Conservation (phyloP, 1,140 invertebrate species). For the Drosophila carrolli region DNA sequence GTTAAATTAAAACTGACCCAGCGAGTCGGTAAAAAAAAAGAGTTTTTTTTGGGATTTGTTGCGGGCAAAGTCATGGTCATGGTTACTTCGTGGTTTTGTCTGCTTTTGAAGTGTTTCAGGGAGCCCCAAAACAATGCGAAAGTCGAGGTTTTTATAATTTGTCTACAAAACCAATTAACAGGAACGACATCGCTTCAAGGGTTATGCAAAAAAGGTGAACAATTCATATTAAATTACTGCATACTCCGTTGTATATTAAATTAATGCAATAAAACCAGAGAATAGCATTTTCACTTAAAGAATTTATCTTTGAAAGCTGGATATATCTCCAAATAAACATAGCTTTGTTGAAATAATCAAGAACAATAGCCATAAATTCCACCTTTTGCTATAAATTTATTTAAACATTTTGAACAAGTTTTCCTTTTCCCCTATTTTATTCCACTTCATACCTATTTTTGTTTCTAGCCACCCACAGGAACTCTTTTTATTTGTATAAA, state of each 20-base stretch:
- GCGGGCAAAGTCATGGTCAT: constrained; percentile 62
- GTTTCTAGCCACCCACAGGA: not conserved
- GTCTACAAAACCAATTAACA: constrained; percentile 82
- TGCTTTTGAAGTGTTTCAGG: constrained; percentile 71
- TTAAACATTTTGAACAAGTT: constrained; percentile 10
- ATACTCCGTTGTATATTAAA: constrained; percentile 8
- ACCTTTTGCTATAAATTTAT: too few relatives aligned
- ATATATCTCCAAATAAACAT: too few relatives aligned
- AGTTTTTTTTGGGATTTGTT: constrained; percentile 26
- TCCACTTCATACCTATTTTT: not conserved
- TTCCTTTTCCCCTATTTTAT: not conserved
- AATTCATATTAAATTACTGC: constrained; percentile 8
- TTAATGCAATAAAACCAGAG: not conserved
- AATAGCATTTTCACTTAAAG: not conserved
- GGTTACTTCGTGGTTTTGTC: constrained; percentile 70
- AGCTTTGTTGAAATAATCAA: too few relatives aligned
- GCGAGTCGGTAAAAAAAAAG: constrained; percentile 29
- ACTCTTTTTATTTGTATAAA: not conserved
- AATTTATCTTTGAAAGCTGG: too few relatives aligned
- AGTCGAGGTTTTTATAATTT: constrained; percentile 71
- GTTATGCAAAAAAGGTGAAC: constrained; percentile 23
- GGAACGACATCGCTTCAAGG: constrained; percentile 18
- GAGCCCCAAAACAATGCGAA: constrained; percentile 32
- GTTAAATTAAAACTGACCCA: constrained; percentile 82
- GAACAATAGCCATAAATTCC: too few relatives aligned